A percentile compares a stretch with the other conserved stretches of the same genome.
These are phyloP conservation scores for Sakesphorus luctuosus DNA, from an alignment of 2,113 vertebrate species.

Conservation along the genomic window DNA sequence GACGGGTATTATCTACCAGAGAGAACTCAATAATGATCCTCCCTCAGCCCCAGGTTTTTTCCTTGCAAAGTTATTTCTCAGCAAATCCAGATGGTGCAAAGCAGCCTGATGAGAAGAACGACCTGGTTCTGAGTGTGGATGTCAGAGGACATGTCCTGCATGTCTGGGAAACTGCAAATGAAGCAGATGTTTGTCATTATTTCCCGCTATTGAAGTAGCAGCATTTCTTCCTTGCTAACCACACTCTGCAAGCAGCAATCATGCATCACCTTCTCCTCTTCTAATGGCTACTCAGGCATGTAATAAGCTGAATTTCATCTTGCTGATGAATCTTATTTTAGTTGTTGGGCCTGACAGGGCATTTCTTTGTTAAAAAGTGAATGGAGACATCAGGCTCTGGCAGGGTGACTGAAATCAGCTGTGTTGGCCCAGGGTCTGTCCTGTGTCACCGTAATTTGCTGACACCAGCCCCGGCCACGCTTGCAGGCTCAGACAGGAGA, in stretches of 20 bases:
- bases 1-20: not conserved
- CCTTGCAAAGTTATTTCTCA: not conserved
- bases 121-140: not conserved
- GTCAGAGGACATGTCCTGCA: not conserved
- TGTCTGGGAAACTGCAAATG: not conserved
- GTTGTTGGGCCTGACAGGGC: constrained; percentile 15
- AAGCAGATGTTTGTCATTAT: constrained; percentile 47
- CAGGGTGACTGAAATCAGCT: not conserved
- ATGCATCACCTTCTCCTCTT: constrained; percentile 1
- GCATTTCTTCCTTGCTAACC: not conserved
- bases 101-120: not conserved
- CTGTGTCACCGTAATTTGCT: constrained; percentile 23
- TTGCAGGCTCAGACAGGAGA: not conserved
- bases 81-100: constrained; percentile 12
- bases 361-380: constrained; percentile 30
- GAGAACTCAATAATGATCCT: not conserved
- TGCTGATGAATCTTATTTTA: constrained; percentile 45
- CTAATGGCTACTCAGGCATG: not conserved
- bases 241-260: not conserved
- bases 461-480: not conserved
- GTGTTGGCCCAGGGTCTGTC: not conserved
- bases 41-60: not conserved
- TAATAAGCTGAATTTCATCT: constrained; percentile 50
- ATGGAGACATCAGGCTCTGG: constrained; percentile 35
- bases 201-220: not conserved